phyloP scores from a whole-genome alignment of 2,113 vertebrate genomes.

The Tapirus terrestris region DNA sequence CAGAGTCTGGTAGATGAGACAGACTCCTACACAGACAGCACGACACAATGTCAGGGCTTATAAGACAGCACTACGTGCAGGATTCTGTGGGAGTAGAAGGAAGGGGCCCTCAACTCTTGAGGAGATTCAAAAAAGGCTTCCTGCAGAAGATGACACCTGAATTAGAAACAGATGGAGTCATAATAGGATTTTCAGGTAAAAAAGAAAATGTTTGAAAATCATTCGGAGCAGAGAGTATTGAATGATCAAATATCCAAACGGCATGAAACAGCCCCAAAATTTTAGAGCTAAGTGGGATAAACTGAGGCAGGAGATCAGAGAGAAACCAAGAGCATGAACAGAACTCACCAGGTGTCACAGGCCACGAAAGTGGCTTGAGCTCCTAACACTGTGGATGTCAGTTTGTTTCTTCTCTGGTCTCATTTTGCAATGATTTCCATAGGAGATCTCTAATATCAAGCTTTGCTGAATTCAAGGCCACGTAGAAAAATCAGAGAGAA shows the following conservation, averaged over 20 bases:
- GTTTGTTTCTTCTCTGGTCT: neutral
- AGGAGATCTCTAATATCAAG: neutral
- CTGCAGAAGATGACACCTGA: neutral
- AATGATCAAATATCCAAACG: neutral
- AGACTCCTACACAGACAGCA: neutral
- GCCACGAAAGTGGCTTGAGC: neutral
- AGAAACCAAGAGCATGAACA: neutral
- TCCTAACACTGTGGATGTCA: neutral
- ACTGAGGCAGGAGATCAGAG: neutral
- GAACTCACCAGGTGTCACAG: neutral
- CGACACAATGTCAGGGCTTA: accelerated
- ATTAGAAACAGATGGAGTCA: neutral
- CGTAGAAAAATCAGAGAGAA: neutral
- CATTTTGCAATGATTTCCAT: neutral
- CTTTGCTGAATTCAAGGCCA: neutral
- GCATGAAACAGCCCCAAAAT: neutral
- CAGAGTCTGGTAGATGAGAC: neutral
- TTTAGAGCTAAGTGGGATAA: neutral
- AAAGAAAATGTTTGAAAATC: neutral
- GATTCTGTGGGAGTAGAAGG: no score
- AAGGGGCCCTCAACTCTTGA: neutral
- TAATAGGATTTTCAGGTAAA: neutral
- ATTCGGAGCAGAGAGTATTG: neutral
- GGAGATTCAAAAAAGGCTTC: neutral
- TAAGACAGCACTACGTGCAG: accelerated